A percentile compares a stretch with the other conserved stretches of the same genome.
phyloP scores from a whole-genome alignment of 2,888 invertebrate species.

The Phortica magna region DNA sequence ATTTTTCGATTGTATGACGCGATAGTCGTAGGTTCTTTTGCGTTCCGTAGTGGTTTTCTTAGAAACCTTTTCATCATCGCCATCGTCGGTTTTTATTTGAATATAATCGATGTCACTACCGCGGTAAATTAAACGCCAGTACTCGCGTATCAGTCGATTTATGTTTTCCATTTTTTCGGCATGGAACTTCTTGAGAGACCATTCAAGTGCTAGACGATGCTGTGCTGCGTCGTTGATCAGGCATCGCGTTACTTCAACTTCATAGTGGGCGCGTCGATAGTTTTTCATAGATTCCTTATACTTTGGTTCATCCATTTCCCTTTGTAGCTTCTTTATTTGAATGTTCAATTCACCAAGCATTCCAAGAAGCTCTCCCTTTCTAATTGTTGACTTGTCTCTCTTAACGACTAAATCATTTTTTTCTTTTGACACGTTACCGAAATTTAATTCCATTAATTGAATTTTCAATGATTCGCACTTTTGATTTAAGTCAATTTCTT shows the following conservation, averaged over 20 bases:
- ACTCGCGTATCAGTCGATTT: conserved; percentile 90
- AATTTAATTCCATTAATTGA: conserved; percentile 82
- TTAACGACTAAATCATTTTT: conserved; percentile 80
- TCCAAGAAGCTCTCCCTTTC: conserved; percentile 79
- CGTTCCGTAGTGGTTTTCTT: conserved; percentile 60
- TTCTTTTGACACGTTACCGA: conserved; percentile 80
- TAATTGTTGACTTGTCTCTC: conserved; percentile 79
- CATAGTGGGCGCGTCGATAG: conserved; percentile 84
- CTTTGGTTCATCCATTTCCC: conserved; percentile 83
- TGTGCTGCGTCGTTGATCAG: conserved; percentile 87
- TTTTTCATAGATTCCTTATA: conserved; percentile 85
- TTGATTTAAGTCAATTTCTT: conserved; percentile 78
- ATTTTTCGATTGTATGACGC: conserved; percentile 94
- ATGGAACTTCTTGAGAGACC: conserved; percentile 94
- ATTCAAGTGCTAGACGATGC: conserved; percentile 90
- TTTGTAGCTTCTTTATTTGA: conserved; percentile 74
- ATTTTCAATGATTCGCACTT: conserved; percentile 80
- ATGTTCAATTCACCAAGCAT: conserved; percentile 77
- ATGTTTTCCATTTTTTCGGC: conserved; percentile 94
- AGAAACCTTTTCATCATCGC: conserved; percentile 39
- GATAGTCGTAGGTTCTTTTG: conserved; percentile 81
- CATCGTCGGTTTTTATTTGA: conserved; percentile 85
- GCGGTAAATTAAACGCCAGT: conserved; percentile 87
- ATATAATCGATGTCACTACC: conserved; percentile 98
- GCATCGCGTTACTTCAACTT: conserved; percentile 81